phyloP scores from a whole-genome alignment of 2,888 invertebrate genomes.

The Anoncus sp. region DNA sequence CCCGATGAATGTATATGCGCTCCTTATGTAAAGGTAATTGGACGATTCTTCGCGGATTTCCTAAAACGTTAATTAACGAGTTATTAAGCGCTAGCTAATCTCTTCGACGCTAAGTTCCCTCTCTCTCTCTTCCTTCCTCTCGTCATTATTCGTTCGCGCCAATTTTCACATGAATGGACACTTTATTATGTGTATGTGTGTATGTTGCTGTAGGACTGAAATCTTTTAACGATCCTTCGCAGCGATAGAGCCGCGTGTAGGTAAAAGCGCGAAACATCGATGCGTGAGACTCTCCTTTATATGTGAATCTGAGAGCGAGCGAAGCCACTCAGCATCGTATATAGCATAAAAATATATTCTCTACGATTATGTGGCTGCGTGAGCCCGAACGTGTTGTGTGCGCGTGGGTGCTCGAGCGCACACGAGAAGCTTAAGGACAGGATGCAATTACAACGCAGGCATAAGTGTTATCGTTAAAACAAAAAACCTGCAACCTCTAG shows the following conservation, averaged over 20 bases:
- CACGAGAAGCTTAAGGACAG: slow-evolving; percentile 65
- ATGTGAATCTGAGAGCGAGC: slow-evolving; percentile 48
- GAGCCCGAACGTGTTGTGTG: slow-evolving; percentile 35
- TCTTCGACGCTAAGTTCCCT: slow-evolving; percentile 37
- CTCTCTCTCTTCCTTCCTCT: slow-evolving; percentile 41
- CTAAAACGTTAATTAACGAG: slow-evolving; percentile 83
- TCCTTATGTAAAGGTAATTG: slow-evolving; percentile 82
- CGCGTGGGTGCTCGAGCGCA: slow-evolving; percentile 56
- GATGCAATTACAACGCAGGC: slow-evolving; percentile 67
- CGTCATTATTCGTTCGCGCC: slow-evolving; percentile 72
- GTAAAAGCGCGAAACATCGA: slow-evolving; percentile 61
- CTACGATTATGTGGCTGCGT: slow-evolving; percentile 34
- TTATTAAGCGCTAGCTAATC: slow-evolving; percentile 81
- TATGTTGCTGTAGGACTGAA: slow-evolving; percentile 40
- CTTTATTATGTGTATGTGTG: not conserved
- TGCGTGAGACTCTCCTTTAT: slow-evolving; percentile 66
- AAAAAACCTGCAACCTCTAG: slow-evolving; percentile 72
- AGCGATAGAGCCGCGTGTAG: slow-evolving; percentile 45
- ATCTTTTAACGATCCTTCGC: slow-evolving; percentile 47
- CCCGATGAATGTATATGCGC: slow-evolving; percentile 70
- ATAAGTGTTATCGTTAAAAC: slow-evolving; percentile 81
- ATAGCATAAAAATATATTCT: slow-evolving; percentile 38
- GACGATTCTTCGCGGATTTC: slow-evolving; percentile 80
- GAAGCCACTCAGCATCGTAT: slow-evolving; percentile 53
- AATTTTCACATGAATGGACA: slow-evolving; percentile 77